Conservation (phyloP, 35 echinoderm and acorn worm species). For the Patiria miniata region DNA sequence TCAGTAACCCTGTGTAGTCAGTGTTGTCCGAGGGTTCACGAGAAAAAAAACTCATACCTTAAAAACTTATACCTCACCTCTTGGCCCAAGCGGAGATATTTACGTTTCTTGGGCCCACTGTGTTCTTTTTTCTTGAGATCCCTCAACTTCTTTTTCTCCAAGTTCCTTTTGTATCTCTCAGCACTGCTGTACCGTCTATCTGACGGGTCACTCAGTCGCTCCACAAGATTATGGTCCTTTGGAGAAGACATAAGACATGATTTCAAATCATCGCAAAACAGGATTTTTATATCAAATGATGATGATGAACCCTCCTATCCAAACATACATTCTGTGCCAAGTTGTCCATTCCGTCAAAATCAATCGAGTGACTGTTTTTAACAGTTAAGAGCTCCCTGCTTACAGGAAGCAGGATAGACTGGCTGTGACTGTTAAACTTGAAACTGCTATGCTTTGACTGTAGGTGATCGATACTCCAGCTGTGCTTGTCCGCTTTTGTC, state of each 20-base stretch:
- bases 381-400: too few species aligned
- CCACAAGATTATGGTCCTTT: conserved; percentile 81
- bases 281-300: background rate
- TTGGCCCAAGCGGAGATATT: conserved; percentile 71
- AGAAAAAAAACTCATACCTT: background rate
- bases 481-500: too few species aligned
- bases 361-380: too few species aligned
- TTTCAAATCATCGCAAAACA: background rate
- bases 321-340: too few species aligned
- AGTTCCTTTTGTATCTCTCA: conserved; percentile 71
- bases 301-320: too few species aligned
- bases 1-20: too few species aligned
- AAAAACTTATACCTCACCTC: conserved; percentile 48
- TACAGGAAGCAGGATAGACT: too few species aligned
- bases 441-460: too few species aligned
- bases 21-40: too few species aligned
- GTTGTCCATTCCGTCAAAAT: too few species aligned
- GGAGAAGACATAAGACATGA: background rate
- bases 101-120: conserved; percentile 74
- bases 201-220: conserved; percentile 2
- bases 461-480: too few species aligned
- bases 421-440: too few species aligned
- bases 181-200: conserved; percentile 61
- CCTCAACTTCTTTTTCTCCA: conserved; percentile 69
- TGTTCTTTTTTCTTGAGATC: conserved; percentile 82